Conservation (phyloP, 2,797 vertebrate genomes). For the Cynopterus sphinx region DNA sequence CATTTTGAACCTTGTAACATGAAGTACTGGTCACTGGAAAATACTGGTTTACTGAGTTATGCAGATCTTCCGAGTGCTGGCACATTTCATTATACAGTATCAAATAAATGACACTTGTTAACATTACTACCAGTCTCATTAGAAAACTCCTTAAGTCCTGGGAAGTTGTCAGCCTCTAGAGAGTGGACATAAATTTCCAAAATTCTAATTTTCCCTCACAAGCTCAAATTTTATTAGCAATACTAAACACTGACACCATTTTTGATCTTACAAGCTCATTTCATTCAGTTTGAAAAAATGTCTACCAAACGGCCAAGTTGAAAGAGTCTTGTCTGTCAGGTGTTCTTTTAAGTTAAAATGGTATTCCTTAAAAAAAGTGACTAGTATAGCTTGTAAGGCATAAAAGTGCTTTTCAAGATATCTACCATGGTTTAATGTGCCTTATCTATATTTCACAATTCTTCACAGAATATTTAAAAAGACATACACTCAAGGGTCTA, state of each 20-base stretch:
- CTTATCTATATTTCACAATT: not conserved
- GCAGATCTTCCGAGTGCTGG: not conserved
- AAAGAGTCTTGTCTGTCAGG: not conserved
- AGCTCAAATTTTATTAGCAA: not conserved
- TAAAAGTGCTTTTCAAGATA: not conserved
- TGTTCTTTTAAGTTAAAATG: not conserved
- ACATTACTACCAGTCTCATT: not conserved
- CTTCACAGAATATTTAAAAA: not conserved
- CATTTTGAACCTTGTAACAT: slow-evolving; percentile 18
- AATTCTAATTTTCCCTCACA: not conserved
- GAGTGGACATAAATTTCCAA: slow-evolving; percentile 14
- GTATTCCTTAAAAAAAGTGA: not conserved
- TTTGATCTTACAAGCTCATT: slow-evolving; percentile 25
- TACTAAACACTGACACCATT: not conserved
- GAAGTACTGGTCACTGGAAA: not conserved
- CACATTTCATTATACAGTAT: not conserved
- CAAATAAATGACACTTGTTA: not conserved
- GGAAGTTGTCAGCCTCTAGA: not conserved
- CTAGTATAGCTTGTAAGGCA: not conserved
- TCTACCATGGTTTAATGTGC: not conserved
- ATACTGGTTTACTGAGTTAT: not conserved
- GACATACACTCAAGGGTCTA: not conserved
- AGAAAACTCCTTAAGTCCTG: not conserved
- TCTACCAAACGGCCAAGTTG: not conserved
- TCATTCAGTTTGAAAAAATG: slow-evolving; percentile 20